These are phyloP conservation scores for Magallana angulata DNA, from an alignment of 1,140 invertebrate species.

Conservation along the genomic window DNA sequence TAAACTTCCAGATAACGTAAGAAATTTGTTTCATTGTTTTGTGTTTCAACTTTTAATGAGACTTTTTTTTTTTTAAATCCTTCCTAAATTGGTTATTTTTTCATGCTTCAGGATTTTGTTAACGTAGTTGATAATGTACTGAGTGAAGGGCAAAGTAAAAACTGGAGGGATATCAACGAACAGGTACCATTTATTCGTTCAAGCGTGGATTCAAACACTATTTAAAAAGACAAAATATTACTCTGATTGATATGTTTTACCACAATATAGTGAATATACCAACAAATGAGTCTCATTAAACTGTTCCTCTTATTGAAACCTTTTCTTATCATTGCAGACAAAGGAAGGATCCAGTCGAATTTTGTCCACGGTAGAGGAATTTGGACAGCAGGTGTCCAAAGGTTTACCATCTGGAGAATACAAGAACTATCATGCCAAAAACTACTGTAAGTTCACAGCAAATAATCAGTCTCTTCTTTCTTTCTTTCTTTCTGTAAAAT, in stretches of 20 bases:
- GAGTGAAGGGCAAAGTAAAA: background rate
- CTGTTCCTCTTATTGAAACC: no score
- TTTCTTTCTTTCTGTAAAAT: no score
- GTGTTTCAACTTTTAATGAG: no score
- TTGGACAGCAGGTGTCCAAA: background rate
- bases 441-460: background rate
- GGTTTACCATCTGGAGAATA: background rate
- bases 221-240: no score
- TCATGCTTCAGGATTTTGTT: background rate
- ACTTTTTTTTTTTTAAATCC: no score
- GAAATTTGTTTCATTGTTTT: no score
- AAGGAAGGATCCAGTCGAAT: slow-evolving; percentile 2
- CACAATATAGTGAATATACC: no score
- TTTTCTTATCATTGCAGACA: background rate
- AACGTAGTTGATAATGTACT: background rate
- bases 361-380: background rate
- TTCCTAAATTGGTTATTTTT: no score
- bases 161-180: background rate
- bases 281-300: no score
- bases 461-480: background rate
- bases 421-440: background rate
- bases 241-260: no score
- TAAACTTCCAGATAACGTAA: background rate
- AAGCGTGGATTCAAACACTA: no score
- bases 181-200: background rate